These are phyloP conservation scores for Chelonus insularis DNA, from an alignment of 1,140 invertebrate genomes.

Conservation along the genomic window DNA sequence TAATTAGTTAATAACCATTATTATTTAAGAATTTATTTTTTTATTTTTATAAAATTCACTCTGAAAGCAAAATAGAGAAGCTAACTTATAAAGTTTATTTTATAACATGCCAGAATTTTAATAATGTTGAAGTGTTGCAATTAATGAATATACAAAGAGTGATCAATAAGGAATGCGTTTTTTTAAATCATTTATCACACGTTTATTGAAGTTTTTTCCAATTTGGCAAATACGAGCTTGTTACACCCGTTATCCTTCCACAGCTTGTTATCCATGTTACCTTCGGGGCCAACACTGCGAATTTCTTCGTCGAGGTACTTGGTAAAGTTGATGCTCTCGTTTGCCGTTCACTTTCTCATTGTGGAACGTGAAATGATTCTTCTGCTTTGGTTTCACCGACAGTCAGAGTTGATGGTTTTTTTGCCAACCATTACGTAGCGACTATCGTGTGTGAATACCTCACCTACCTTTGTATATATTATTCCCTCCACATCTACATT, in stretches of 20 bases:
- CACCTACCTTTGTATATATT: background rate
- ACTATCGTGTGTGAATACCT: background rate
- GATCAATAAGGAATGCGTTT: no score
- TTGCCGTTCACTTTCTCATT: conserved; percentile 10
- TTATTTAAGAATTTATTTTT: no score
- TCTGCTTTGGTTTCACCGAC: background rate
- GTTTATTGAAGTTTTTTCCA: background rate
- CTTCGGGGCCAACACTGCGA: background rate
- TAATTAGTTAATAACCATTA: no score
- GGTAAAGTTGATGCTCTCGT: conserved; percentile 12
- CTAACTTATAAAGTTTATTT: no score
- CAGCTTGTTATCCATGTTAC: conserved; percentile 30
- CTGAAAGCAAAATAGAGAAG: no score
- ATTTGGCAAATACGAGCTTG: conserved; percentile 9
- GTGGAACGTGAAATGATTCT: background rate
- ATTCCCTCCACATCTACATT: background rate
- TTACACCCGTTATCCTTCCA: conserved; percentile 27
- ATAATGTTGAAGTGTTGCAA: no score
- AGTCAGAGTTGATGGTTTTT: background rate
- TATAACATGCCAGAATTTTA: no score
- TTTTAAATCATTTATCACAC: no score
- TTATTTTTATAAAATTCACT: no score
- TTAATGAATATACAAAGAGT: no score
- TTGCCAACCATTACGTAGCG: no score
- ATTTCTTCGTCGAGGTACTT: conserved; percentile 14